Evolutionary conservation across 2,888 invertebrate genomes (phyloP), one percentile per base, ranked within the genome.

Genomic region (Gibbula magus): DNA sequence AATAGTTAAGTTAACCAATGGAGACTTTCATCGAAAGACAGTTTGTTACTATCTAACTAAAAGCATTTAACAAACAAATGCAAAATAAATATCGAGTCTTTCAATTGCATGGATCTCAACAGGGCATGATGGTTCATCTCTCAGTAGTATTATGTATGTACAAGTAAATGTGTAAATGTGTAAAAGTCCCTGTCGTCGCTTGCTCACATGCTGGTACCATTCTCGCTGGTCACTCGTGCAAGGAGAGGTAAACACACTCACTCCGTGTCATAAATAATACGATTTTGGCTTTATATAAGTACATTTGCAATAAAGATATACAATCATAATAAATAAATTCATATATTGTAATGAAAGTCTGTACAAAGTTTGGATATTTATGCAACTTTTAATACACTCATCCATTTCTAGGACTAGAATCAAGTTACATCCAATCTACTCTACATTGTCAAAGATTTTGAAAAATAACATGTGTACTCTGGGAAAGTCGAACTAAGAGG

Each of bases 151-250:
- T 45, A 70, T 32, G 32, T 70, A 35, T 70, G 70, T 70, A 70
- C 70, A 70, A 25, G 35, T 70, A 70, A 70, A 39, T 35, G 18
- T 70, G 70, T 70, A 70, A 70, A 70, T 70, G 70, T 70, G 70
- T 20, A 70, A 70, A 70, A 70, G 5, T 22, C 20, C 56, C 20
- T 35, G 32, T 35, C 35, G 39, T 35, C n/a, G 20, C 70, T 20
- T 1, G 16, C 20, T 70, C 10, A 39, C 70, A 70, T 18, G 20
- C 70, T 70, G 18, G 10, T 39, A 32, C 20, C 70, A 39, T 39
- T n/a, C 39, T 35, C 39, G 66, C 29, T 66, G 25, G 35, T 45
- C 70, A 70, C 39, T 35, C 70, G 20, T 25, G 18, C 70, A n/a
- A 39, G 45, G 45, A 45, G 45, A 45, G 45, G 10, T 10, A 45